Base-by-base conservation (phyloP, 2,113 vertebrate genomes). In the Chionodraco myersi region DNA sequence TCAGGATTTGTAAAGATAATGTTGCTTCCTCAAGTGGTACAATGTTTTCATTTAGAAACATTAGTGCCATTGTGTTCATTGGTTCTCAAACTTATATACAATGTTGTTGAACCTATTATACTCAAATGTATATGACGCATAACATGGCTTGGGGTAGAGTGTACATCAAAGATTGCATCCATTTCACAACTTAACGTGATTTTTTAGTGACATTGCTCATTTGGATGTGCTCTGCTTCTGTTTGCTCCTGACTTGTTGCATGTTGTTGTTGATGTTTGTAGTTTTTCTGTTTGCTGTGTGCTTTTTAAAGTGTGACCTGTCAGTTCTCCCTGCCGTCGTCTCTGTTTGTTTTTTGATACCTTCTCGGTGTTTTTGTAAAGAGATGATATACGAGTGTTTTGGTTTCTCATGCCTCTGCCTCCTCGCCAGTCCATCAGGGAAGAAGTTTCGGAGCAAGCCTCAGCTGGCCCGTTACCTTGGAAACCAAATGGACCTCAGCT, bases 371-470 rank as follows among this genome's bases (percentile, higher is more conserved):
- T 53, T 59, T 48, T 34, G 26, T 54, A 41, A 15, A 48, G 30
- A 69, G 45, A 30, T 63, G n/a, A 61, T 67, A 16, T 14, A 14
- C 12, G 49, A 66, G 54, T 63, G 1, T 58, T 9, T 6, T 48
- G 52, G 0, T 77, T 47, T 89, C 78, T 79, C 68, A 45, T 85
- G 21, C 88, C 79, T 72, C 73, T 86, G 5, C 41, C 73, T 78
- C 61, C 62, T 56, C 14, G 1, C 21, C 91, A 99, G 98, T 96
- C 98, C 98, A 10, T 98, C 97, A 64, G 98, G 98, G 85, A 99
- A 99, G 94, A 99, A 99, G 95, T 99, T 99, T 93, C 96, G 98
- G 73, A 99, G 98, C 94, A 99, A 99, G 89, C 98, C 98, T 2
- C 98, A 99, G 94, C 93, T 99, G 94, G 98, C 98, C 0, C 97